Percentiles rank a stretch among this genome's conserved stretches.
These are phyloP conservation scores for Psephotus haematonotus DNA, from an alignment of 2,113 vertebrate species.

Conservation along the genomic window DNA sequence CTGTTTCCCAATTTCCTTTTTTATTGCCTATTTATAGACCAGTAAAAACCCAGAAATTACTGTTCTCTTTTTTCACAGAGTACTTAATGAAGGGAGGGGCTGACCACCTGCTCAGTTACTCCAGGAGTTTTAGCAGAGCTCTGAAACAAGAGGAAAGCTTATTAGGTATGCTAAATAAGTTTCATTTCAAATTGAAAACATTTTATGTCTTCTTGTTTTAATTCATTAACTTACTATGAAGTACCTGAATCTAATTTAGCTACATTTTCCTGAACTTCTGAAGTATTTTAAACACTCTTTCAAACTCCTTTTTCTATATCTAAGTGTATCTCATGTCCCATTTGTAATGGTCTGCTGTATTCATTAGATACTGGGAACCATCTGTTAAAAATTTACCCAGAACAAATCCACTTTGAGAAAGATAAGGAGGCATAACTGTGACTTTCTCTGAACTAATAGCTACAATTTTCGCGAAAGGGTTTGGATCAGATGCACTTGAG, in stretches of 20 bases:
- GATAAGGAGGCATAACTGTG: conserved; percentile 7
- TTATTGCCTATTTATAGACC: background rate
- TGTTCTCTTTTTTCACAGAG: background rate
- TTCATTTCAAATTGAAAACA: background rate
- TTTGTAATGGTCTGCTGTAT: conserved; percentile 26
- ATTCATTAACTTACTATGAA: conserved; percentile 5
- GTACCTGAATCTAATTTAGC: conserved; percentile 6
- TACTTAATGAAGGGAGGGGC: background rate
- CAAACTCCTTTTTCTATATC: conserved; percentile 1
- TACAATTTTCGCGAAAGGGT: background rate
- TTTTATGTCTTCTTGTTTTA: conserved; percentile 8
- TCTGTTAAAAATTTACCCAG: conserved; percentile 41
- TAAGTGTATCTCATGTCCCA: background rate
- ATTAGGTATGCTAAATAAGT: background rate
- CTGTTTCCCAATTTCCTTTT: background rate
- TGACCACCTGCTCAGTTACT: background rate
- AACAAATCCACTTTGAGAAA: conserved; percentile 45
- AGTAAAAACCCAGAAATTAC: background rate
- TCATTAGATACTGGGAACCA: conserved; percentile 42
- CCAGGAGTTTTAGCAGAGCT: background rate
- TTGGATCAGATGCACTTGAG: conserved; percentile 45
- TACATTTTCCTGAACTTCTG: background rate
- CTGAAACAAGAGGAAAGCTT: background rate
- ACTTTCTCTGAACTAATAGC: conserved; percentile 49
- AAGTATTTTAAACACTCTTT: background rate